A percentile compares a stretch with the other conserved stretches of the same genome.
phyloP scores from a whole-genome alignment of 2,888 invertebrate species.

The Drosophila paracracens region DNA sequence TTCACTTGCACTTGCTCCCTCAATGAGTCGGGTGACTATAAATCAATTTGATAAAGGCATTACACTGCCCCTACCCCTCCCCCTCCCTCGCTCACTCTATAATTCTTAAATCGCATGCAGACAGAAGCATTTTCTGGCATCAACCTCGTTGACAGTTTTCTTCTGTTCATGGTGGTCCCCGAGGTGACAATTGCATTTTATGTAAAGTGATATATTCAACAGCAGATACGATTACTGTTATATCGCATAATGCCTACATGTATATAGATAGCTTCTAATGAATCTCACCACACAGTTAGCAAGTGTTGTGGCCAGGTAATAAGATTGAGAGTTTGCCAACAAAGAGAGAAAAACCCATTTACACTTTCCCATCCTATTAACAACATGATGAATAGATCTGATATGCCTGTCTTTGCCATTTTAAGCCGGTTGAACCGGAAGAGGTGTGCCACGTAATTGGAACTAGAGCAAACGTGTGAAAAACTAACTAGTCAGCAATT shows the following conservation, averaged over 20 bases:
- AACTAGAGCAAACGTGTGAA: constrained; percentile 76
- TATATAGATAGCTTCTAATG: constrained; percentile 26
- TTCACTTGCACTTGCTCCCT: constrained; percentile 22
- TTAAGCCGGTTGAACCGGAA: constrained; percentile 55
- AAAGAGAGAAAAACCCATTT: neutral
- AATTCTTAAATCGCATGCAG: constrained; percentile 24
- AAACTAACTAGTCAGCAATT: constrained; percentile 55
- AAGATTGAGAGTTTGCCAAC: constrained; percentile 19
- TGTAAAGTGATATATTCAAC: constrained; percentile 73
- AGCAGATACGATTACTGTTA: constrained; percentile 41
- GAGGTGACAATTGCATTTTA: constrained; percentile 74
- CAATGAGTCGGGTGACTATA: constrained; percentile 18
- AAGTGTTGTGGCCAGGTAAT: constrained; percentile 32
- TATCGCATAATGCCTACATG: neutral
- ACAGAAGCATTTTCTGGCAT: constrained; percentile 6
- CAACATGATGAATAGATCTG: constrained; percentile 65
- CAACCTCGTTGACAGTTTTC: constrained; percentile 61
- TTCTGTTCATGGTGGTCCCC: constrained; percentile 41
- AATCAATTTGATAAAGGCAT: constrained; percentile 30
- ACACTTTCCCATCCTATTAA: constrained; percentile 50
- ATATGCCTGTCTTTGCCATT: constrained; percentile 40
- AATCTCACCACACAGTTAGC: constrained; percentile 58
- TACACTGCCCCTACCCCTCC: neutral
- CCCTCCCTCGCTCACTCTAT: neutral
- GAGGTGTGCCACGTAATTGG: constrained; percentile 60